Base-by-base conservation (phyloP, 2,797 vertebrate species). In the Manis pentadactyla region DNA sequence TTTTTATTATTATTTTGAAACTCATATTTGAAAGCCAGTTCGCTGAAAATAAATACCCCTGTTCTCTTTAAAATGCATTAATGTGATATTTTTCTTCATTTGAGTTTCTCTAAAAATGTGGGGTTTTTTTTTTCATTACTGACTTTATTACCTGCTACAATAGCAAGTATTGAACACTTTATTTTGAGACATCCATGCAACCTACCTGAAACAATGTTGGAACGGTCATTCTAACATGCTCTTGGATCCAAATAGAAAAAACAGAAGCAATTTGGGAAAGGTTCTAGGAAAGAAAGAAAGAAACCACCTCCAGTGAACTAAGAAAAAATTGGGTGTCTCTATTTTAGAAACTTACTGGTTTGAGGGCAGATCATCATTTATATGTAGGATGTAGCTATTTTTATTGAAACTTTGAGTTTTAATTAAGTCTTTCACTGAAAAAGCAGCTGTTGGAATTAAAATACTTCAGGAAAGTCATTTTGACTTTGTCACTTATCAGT, bases 371-470 rank as follows among this genome's bases (percentile, higher is more conserved):
- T 14, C 46, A 6, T 57, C 5, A 39, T 81, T 74, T 53, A 4
- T 11, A 31, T 63, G 23, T 3, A 77, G 19, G 19, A 51, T 59
- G 0, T 34, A 27, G 23, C 31, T 77, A 6, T 66, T 88, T 77
- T 29, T 42, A 66, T 92, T 81, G 78, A 84, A 68, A 2, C 5
- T 87, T 79, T 73, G 39, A 29, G 11, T 74, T 96, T 75, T 71
- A 90, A 63, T 71, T 49, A 85, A 57, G 13, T 49, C 49, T 37
- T 64, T 75, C 31, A 42, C 14, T 42, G 91, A 51, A 57, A 85
- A 69, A 75, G 34, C 46, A 92, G 6, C 68, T 63, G 12, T 46
- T 94, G 5, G 19, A 95, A 87, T 75, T 77, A 82, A 97, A 82
- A 81, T 90, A 87, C 6, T 94, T 85, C 13, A 55, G 34, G 14